phyloP scores from a whole-genome alignment of 2,113 vertebrate genomes.

The Buteo buteo region DNA sequence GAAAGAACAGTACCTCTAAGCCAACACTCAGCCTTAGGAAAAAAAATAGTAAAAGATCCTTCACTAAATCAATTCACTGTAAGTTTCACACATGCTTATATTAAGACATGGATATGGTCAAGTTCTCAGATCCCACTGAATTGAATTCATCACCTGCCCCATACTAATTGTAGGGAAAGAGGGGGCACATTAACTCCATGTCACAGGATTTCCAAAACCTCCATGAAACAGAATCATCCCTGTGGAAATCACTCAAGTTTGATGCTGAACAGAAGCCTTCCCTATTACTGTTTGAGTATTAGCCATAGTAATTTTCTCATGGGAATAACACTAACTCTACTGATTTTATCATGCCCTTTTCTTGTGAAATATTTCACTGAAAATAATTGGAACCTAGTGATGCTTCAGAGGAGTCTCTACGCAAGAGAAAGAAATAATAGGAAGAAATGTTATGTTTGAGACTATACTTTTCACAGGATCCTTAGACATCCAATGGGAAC shows the following conservation, averaged over 20 bases:
- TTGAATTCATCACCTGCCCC: not conserved
- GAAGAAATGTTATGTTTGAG: constrained; percentile 31
- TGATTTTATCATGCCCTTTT: constrained; percentile 35
- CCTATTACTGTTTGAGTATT: not conserved
- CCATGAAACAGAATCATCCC: not conserved
- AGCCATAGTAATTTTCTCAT: not conserved
- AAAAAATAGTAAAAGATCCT: not conserved
- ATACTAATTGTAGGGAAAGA: not conserved
- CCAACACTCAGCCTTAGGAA: not conserved
- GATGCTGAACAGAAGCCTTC: not conserved
- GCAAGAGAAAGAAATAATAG: not conserved
- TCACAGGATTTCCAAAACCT: not conserved
- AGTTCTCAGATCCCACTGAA: not conserved
- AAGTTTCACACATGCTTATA: not conserved
- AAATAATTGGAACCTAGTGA: constrained; percentile 62
- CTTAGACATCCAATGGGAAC: constrained; percentile 42
- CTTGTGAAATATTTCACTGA: constrained; percentile 28
- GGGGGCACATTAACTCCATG: not conserved
- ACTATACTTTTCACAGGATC: not conserved
- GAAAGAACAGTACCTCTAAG: not conserved
- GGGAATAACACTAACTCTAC: not conserved
- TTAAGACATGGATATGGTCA: not conserved
- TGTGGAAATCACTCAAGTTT: not conserved
- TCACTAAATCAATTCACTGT: not conserved
- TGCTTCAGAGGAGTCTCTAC: constrained; percentile 33